A percentile compares a stretch with the other conserved stretches of the same genome.
Conservation (phyloP, 1,140 invertebrate species). For the Drosophila yakuba region DNA sequence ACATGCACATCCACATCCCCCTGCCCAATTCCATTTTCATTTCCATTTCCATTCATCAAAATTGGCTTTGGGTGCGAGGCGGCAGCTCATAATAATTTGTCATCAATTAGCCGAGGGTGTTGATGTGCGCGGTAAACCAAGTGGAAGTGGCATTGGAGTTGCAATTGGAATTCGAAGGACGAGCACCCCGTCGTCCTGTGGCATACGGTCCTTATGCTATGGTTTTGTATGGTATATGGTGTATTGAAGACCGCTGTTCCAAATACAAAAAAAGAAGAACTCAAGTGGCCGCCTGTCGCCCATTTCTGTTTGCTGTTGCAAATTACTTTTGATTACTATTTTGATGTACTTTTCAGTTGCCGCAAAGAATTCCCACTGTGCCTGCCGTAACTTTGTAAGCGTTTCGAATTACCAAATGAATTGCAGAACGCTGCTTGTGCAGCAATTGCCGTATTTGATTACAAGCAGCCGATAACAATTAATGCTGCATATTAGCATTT, state of each 20-base stretch:
- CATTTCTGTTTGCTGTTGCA: conserved; percentile 34
- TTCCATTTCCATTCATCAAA: conserved; percentile 74
- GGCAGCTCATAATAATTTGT: conserved; percentile 79
- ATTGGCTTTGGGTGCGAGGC: conserved; percentile 77
- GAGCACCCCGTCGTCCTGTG: conserved; percentile 65
- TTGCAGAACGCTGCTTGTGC: conserved; percentile 19
- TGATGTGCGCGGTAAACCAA: conserved; percentile 83
- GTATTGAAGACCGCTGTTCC: conserved; percentile 4
- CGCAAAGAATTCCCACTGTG: conserved; percentile 58
- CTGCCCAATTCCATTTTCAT: conserved; percentile 24
- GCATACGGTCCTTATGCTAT: conserved; percentile 57
- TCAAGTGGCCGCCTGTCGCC: conserved; percentile 28
- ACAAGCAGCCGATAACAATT: conserved; percentile 40
- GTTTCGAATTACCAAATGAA: conserved; percentile 70
- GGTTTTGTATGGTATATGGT: not conserved
- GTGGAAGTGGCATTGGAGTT: conserved; percentile 52
- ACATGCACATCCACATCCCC: conserved; percentile 31
- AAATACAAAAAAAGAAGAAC: conserved; percentile 1
- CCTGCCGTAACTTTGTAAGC: conserved; percentile 60
- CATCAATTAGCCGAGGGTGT: conserved; percentile 82
- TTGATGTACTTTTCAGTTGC: conserved; percentile 72
- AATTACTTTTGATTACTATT: conserved; percentile 82
- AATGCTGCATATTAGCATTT: conserved; percentile 7
- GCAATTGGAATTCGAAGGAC: conserved; percentile 42
- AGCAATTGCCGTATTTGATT: conserved; percentile 59